Evolutionary conservation across 2,888 invertebrate species (phyloP), one percentile per base, ranked within the genome.

Genomic region (Andrena bicolor): DNA sequence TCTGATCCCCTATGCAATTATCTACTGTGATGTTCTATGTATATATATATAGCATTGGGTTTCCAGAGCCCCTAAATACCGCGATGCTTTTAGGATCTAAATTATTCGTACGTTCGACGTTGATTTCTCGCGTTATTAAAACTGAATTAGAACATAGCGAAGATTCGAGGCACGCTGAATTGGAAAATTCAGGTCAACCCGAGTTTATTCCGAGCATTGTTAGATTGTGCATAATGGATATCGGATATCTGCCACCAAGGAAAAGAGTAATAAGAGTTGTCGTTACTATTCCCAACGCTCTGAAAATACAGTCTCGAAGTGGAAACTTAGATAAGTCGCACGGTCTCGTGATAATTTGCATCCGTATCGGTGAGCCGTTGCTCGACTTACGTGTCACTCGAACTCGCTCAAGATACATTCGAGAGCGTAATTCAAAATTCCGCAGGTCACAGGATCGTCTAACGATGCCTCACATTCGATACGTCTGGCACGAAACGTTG

Each of bases 171-270:
- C 26, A 58, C 13, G 41, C 13, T 51, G 10, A 76, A 70, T 53
- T 32, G 48, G 23, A 73, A 76, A 72, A 84, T 86, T 41, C 60
- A 69, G 82, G 76, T 82, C 76, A 63, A 58, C 20, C 7, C n/a
- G 8, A 70, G 70, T 82, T 78, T 66, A 77, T 77, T 70, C 23
- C 64, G 64, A 58, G 63, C 58, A 68, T 66, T 71, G 80, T 70
- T 85, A 75, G 61, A 80, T 60, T 60, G 16, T 30, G 63, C 41
- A 53, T 82, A 81, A 88, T 65, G 48, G 65, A 60, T 73, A 88
- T 80, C 70, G 76, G 41, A 35, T 72, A 78, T 75, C 65, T 72
- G 79, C 49, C 75, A 70, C 58, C 35, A 20, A 2, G 64, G 53
- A 56, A 77, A 64, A 30, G 35, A 48, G 20, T 48, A 65, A 72